These are phyloP conservation scores for Psettodes erumei DNA, from an alignment of 2,113 vertebrate species.

Conservation along the genomic window DNA sequence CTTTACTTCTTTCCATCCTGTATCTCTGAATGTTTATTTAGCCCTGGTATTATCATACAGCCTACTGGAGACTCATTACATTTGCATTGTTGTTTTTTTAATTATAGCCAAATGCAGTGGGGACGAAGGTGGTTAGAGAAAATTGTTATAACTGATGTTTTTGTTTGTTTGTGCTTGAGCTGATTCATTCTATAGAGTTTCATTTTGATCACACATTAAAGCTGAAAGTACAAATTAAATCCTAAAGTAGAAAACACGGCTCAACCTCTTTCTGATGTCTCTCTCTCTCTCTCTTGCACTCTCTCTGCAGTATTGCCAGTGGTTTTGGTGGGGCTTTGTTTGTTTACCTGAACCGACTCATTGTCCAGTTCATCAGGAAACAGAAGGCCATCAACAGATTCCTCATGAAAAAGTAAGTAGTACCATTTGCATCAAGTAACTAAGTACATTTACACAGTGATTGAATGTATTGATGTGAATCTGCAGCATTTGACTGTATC, in stretches of 20 bases:
- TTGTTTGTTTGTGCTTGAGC: conserved; percentile 14
- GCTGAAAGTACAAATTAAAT: too few species aligned
- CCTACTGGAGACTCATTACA: conserved; percentile 18
- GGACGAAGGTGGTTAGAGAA: conserved; percentile 6
- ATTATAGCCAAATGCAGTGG: background rate
- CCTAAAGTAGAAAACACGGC: background rate
- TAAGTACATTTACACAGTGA: background rate
- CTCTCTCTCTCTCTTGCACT: conserved; percentile 12
- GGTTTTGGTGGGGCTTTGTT: conserved; percentile 95
- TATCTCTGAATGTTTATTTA: background rate
- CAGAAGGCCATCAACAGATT: conserved; percentile 98
- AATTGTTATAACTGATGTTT: background rate
- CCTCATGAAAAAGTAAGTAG: conserved; percentile 98
- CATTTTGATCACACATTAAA: conserved; percentile 1
- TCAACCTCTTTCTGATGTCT: background rate
- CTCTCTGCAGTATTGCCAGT: conserved; percentile 89
- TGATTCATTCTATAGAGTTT: conserved; percentile 7
- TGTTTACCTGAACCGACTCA: conserved; percentile 95
- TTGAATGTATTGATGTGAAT: background rate
- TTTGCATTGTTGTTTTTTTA: conserved; percentile 32
- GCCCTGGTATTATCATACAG: background rate
- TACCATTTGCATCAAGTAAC: background rate
- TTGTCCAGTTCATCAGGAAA: conserved; percentile 97
- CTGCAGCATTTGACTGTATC: background rate
- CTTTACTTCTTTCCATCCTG: background rate